phyloP scores from a whole-genome alignment of 2,797 vertebrate genomes.

The Tadarida brasiliensis region DNA sequence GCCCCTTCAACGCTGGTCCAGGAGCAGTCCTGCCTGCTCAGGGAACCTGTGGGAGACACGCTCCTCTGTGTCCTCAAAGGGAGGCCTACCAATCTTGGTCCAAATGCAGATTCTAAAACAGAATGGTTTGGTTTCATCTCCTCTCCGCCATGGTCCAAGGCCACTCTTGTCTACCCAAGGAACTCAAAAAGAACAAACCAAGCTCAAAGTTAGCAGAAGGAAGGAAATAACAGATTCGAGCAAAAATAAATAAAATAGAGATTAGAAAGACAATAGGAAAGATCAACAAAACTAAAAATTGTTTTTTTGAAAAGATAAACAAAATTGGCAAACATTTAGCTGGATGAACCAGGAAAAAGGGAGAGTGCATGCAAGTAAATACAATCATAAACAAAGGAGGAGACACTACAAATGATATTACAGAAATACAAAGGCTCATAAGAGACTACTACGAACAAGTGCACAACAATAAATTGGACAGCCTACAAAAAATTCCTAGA shows the following conservation, averaged over 20 bases:
- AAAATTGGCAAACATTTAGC: neutral
- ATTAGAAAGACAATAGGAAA: neutral
- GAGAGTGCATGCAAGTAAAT: neutral
- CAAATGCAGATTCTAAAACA: neutral
- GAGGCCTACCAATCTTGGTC: neutral
- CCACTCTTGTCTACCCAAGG: neutral
- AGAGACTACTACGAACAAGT: neutral
- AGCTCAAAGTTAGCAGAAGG: neutral
- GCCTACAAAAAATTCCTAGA: neutral
- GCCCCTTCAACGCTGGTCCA: neutral
- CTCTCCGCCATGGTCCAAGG: neutral
- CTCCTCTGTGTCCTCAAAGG: neutral
- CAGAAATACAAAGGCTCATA: neutral
- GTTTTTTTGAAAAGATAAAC: neutral
- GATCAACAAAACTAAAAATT: neutral
- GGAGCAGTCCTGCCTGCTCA: neutral
- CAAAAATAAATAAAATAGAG: neutral
- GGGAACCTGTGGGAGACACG: neutral
- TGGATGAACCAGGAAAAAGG: constrained; percentile 17
- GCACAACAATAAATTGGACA: neutral
- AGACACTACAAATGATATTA: neutral
- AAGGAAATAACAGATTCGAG: neutral
- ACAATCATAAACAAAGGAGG: neutral
- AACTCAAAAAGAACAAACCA: neutral
- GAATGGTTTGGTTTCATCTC: neutral